Percentiles rank a stretch among this genome's conserved stretches.
These are phyloP conservation scores for Andricus quercusramuli DNA, from an alignment of 2,888 invertebrate genomes.

Conservation along the genomic window DNA sequence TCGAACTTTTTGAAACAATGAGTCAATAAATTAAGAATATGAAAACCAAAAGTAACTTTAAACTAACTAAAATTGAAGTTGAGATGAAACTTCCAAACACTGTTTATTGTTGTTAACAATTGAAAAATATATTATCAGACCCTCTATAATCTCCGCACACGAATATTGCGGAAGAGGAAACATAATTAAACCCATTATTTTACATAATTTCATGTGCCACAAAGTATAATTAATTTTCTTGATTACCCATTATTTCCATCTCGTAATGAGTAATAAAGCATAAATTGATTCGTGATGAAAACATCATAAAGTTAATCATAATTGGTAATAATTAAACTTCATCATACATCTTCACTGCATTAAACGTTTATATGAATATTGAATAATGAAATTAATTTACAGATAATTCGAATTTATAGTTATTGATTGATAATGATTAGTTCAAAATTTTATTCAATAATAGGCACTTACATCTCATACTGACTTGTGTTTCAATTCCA, in stretches of 20 bases:
- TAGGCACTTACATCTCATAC: not conserved
- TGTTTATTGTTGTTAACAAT: too few species aligned
- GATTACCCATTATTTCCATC: not conserved
- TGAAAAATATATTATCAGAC: too few species aligned
- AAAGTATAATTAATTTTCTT: slow-evolving; percentile 5
- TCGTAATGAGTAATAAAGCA: slow-evolving; percentile 5
- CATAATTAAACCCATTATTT: not conserved
- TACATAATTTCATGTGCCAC: not conserved
- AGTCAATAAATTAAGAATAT: too few species aligned
- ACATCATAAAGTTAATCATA: not conserved
- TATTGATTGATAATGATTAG: not conserved
- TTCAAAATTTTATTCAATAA: not conserved
- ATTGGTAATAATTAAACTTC: not conserved
- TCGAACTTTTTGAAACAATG: too few species aligned
- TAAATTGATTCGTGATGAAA: not conserved
- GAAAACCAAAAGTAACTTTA: too few species aligned
- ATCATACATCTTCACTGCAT: not conserved
- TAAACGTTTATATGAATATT: not conserved
- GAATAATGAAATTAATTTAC: not conserved
- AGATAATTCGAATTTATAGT: not conserved
- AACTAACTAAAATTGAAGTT: too few species aligned
- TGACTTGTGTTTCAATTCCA: slow-evolving; percentile 4
- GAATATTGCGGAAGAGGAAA: too few species aligned
- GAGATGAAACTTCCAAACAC: too few species aligned
- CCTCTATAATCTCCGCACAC: too few species aligned